Percentiles rank a stretch among this genome's conserved stretches.
These are phyloP conservation scores for Piprites chloris DNA, from an alignment of 2,113 vertebrate genomes.

Conservation along the genomic window DNA sequence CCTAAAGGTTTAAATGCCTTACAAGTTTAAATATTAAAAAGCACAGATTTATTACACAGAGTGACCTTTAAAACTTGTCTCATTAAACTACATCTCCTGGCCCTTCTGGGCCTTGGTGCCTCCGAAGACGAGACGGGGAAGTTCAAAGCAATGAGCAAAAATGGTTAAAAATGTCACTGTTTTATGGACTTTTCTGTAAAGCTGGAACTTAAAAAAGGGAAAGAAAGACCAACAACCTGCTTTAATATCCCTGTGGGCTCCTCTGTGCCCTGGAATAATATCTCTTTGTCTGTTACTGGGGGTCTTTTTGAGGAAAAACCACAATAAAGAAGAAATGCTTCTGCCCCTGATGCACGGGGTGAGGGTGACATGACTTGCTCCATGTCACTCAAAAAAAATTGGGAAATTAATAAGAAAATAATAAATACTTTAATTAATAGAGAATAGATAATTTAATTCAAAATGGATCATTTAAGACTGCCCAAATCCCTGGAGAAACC, in stretches of 20 bases:
- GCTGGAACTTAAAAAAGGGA: not conserved
- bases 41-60: constrained; percentile 59
- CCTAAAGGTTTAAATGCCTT: constrained; percentile 68
- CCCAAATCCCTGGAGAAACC: not conserved
- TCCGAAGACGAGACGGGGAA: not conserved
- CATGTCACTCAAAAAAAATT: fast-evolving
- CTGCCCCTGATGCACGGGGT: not conserved
- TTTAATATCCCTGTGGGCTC: not conserved
- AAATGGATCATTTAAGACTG: not conserved
- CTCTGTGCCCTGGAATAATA: not conserved
- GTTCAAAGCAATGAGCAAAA: constrained; percentile 59
- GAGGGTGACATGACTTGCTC: fast-evolving
- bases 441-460: too few species aligned
- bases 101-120: constrained; percentile 56
- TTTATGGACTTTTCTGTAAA: constrained; percentile 1
- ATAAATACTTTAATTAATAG: too few species aligned
- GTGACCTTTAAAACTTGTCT: constrained; percentile 72
- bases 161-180: constrained; percentile 61
- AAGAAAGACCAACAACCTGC: not conserved
- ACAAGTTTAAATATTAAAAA: constrained; percentile 67
- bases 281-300: not conserved
- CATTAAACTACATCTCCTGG: constrained; percentile 64
- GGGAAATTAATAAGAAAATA: too few species aligned
- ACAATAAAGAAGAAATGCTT: not conserved
- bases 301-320: not conserved